Base-by-base conservation (phyloP, 2,888 invertebrate species). In the Hypolimnas misippus region DNA sequence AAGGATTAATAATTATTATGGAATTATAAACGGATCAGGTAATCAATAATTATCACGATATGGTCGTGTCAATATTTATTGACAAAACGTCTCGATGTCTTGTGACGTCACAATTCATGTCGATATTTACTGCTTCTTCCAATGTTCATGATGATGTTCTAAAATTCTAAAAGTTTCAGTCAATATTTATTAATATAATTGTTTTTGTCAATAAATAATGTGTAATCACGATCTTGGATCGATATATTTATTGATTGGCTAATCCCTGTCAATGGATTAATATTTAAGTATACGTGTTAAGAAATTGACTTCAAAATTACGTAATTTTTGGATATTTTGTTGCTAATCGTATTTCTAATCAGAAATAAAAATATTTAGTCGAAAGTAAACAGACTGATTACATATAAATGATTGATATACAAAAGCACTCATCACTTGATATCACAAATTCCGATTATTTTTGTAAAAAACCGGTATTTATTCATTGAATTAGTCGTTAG, bases 341-440 rank as follows among this genome's bases (percentile, higher is more conserved):
- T 46, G 12, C 44, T 21, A 12, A 46, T 19, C 6, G 44, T 46
- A 46, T 12, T 46, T 46, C 21, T 46, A 21, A 21, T 46, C 44
- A 10, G 12, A 19, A 19, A 19, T 44, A 19, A 21, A 44, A 42
- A 25, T 42, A 55, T 31, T 29, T 42, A 31, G 8, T 33, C 38
- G 38, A 52, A 59, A 51, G 25, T 55, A 58, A 64, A 61, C 67
- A 67, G 67, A 67, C 67, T 68, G 67, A 68, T 60, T 60, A 60
- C 61, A 60, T 53, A 61, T 65, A 65, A 63, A 59, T 52, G 29
- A 55, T 38, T 35, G 46, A 35, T 60, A 53, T 49, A 33, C 51
- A 58, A 50, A 53, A 25, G 25, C 25, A 25, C 25, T 54, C 60
- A 54, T 35, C 16, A 46, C 54, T 35, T 46, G 7, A 14, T 46